A percentile compares a stretch with the other conserved stretches of the same genome.
These are phyloP conservation scores for Congeria kusceri DNA, from an alignment of 2,888 invertebrate species.

Conservation along the genomic window DNA sequence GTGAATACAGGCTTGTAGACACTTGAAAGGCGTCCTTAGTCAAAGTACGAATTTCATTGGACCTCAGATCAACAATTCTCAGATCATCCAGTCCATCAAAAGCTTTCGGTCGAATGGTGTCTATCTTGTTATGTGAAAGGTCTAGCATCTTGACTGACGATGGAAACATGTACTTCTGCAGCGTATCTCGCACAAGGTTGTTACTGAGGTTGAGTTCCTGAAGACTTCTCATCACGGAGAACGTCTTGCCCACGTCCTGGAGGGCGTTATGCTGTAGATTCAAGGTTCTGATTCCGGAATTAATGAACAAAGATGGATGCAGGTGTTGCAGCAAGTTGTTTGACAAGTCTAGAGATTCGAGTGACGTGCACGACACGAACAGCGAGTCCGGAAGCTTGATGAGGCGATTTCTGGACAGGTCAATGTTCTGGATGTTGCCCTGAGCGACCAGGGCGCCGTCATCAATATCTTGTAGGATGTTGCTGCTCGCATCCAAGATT, in stretches of 20 bases:
- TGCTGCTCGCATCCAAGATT: conserved; percentile 64
- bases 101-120: conserved; percentile 65
- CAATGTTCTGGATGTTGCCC: conserved; percentile 46
- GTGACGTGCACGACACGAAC: conserved; percentile 63
- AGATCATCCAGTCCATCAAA: conserved; percentile 69
- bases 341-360: conserved; percentile 64
- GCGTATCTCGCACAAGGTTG: conserved; percentile 61
- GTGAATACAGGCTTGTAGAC: conserved; percentile 55
- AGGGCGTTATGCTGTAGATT: conserved; percentile 66
- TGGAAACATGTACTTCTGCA: conserved; percentile 67
- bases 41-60: conserved; percentile 65
- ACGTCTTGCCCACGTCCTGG: conserved; percentile 57
- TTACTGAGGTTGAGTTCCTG: conserved; percentile 61
- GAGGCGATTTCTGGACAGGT: conserved; percentile 61
- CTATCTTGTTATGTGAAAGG: conserved; percentile 67
- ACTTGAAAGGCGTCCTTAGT: conserved; percentile 44
- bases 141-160: conserved; percentile 68
- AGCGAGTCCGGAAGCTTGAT: conserved; percentile 51
- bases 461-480: conserved; percentile 53
- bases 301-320: conserved; percentile 63
- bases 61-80: conserved; percentile 66
- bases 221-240: conserved; percentile 55
- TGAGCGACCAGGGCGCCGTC: conserved; percentile 59
- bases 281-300: conserved; percentile 45
- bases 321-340: conserved; percentile 62